Conservation (phyloP, 2,888 invertebrate genomes). For the Conus canariensis region DNA sequence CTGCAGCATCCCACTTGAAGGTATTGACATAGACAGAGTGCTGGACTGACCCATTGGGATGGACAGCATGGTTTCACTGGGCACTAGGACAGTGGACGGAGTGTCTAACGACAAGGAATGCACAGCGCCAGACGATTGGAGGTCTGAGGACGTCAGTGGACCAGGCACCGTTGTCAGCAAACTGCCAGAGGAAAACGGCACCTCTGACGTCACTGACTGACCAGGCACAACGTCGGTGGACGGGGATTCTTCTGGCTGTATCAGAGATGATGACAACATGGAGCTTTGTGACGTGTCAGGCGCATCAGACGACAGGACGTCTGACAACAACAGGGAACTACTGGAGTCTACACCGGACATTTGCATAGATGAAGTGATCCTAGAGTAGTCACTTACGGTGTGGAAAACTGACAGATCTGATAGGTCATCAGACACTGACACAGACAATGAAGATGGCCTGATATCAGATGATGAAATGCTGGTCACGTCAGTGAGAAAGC, state of each 20-base stretch:
- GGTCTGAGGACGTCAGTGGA: background rate
- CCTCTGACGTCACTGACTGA: background rate
- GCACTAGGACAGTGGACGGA: background rate
- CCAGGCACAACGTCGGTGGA: background rate
- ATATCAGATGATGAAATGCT: background rate
- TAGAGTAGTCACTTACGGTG: background rate
- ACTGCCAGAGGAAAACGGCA: background rate
- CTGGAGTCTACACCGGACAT: background rate
- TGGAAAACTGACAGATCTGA: background rate
- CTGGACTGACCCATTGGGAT: background rate
- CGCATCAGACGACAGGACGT: background rate
- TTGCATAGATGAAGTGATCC: conserved; percentile 30
- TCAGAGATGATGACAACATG: background rate
- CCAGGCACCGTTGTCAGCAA: conserved; percentile 5
- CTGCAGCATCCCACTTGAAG: background rate
- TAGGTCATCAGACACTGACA: background rate
- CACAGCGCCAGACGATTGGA: background rate
- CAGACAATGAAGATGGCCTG: background rate
- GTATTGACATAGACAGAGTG: background rate
- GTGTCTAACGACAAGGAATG: background rate
- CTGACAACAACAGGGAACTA: background rate
- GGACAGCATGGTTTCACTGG: background rate
- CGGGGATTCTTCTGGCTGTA: background rate
- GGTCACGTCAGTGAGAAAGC: background rate
- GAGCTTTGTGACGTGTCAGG: background rate